Evolutionary conservation across 2,113 vertebrate species (phyloP).

Genomic region (Pangasianodon hypophthalmus): DNA sequence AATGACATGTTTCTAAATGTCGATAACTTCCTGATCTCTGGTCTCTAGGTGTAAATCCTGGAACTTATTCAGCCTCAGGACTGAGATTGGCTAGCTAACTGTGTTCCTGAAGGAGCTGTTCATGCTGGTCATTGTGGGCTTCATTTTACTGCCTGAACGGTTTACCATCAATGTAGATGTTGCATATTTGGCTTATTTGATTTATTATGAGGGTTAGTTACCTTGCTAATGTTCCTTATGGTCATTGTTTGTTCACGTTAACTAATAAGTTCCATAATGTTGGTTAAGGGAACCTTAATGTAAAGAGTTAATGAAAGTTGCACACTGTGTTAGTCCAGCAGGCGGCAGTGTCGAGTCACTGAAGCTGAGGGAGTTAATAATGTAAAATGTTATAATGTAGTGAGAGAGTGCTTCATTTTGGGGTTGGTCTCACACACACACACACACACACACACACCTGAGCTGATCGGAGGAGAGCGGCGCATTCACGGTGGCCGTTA

Average conservation of each 20-base stretch:
- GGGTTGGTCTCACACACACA: not conserved
- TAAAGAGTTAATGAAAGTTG: not conserved
- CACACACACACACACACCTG: constrained; percentile 45
- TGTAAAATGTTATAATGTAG: not conserved
- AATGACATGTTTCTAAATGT: no score
- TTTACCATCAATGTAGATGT: no score
- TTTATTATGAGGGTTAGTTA: not conserved
- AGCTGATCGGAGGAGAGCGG: constrained; percentile 72
- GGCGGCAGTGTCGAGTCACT: constrained; percentile 4
- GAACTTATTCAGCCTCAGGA: no score
- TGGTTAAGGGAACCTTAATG: not conserved
- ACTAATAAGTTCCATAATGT: not conserved
- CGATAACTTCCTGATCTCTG: no score
- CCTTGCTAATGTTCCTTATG: not conserved
- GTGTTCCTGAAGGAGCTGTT: no score
- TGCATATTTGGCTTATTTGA: not conserved
- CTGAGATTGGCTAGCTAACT: no score
- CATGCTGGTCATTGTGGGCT: no score
- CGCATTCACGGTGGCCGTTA: constrained; percentile 79
- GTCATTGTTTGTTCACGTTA: not conserved
- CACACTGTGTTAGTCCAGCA: not conserved
- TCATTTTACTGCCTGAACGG: no score
- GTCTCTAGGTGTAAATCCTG: no score
- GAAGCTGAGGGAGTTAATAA: not conserved
- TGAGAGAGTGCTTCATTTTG: not conserved